Conservation (phyloP, 2,797 vertebrate species). For the Amblyraja radiata region DNA sequence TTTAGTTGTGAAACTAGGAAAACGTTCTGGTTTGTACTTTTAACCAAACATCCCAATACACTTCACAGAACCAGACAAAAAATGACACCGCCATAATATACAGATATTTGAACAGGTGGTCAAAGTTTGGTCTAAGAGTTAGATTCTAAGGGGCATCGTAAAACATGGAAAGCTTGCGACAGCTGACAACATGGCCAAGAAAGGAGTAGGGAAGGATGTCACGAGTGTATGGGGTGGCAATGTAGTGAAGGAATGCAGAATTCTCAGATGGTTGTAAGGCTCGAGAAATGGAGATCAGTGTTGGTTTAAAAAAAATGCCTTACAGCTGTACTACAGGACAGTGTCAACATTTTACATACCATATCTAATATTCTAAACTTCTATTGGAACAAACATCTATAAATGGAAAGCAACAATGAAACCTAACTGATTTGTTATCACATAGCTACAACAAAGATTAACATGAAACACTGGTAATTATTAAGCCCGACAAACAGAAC, state of each 20-base stretch:
- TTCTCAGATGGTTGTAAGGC: neutral
- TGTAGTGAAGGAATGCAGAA: neutral
- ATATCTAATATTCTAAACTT: neutral
- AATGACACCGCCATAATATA: neutral
- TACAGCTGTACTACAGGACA: too few relatives aligned
- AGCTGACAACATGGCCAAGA: neutral
- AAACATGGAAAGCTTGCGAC: neutral
- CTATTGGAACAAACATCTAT: neutral
- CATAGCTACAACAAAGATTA: neutral
- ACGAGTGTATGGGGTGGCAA: too few relatives aligned
- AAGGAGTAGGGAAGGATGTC: too few relatives aligned
- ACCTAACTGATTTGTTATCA: neutral
- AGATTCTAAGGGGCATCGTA: neutral
- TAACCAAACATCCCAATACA: neutral
- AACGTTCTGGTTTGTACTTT: neutral
- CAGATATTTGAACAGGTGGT: neutral
- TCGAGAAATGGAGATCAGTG: neutral
- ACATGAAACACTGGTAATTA: neutral
- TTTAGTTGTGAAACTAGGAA: neutral
- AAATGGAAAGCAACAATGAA: neutral
- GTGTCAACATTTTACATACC: neutral
- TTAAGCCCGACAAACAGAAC: neutral
- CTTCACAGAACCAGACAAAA: neutral
- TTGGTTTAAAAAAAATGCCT: neutral
- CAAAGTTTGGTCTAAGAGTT: neutral